A percentile compares a stretch with the other conserved stretches of the same genome.
Evolutionary conservation across 2,888 invertebrate genomes (phyloP).

Genomic region (Chymomyza caudatula): DNA sequence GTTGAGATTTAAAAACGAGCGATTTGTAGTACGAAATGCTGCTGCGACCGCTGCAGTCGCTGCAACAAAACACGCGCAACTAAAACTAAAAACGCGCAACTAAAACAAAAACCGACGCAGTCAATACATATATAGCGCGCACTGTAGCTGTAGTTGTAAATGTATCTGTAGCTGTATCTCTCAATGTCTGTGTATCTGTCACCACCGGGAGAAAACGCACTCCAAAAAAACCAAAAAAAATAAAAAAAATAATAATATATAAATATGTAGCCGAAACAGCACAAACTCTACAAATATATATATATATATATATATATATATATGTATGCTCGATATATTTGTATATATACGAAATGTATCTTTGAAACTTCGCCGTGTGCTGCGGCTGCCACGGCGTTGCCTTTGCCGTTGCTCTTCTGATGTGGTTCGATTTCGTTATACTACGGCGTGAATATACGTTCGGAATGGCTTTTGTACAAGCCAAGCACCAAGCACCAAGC

Average conservation of each 20-base stretch:
- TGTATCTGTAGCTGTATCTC: not conserved
- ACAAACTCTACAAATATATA: not conserved
- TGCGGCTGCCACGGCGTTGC: not conserved
- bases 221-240: constrained; percentile 5
- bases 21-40: constrained; percentile 2
- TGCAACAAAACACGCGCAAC: constrained; percentile 48
- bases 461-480: constrained; percentile 53
- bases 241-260: constrained; percentile 10
- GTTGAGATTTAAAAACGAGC: constrained; percentile 34
- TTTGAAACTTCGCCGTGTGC: not conserved
- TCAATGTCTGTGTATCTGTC: not conserved
- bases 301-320: not conserved
- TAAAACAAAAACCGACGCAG: constrained; percentile 15
- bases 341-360: not conserved
- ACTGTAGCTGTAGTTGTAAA: not conserved
- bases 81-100: constrained; percentile 36
- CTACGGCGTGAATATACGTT: constrained; percentile 25
- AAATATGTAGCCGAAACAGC: constrained; percentile 6
- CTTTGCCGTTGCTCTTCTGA: not conserved
- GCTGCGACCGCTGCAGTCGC: constrained; percentile 37
- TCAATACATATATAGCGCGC: constrained; percentile 14
- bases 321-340: not conserved
- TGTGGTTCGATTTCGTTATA: not conserved
- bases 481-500: constrained; percentile 38
- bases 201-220: not conserved